Percentiles rank a stretch among this genome's conserved stretches.
Evolutionary conservation across 2,888 invertebrate genomes (phyloP).

Genomic region (Phalangium opilio): DNA sequence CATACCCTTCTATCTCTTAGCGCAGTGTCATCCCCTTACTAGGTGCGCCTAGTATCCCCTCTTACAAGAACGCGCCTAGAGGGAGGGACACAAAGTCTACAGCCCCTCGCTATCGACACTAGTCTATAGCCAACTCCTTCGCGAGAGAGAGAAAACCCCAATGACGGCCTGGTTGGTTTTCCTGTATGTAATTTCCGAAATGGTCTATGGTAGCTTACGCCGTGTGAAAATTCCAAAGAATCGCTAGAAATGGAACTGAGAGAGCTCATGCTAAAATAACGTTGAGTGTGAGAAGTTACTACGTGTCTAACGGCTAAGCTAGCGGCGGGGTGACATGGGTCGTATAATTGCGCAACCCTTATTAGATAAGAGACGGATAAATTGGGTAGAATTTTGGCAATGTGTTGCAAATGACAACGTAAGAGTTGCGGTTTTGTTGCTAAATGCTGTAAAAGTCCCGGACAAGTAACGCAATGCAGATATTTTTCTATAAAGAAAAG

Average conservation of each 20-base stretch:
- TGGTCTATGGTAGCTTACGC: no score
- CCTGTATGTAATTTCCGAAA: no score
- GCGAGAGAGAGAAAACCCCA: no score
- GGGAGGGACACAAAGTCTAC: no score
- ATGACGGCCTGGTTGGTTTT: no score
- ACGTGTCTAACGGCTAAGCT: conserved; percentile 12
- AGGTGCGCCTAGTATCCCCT: no score
- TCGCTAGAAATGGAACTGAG: conserved; percentile 11
- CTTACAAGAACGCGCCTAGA: no score
- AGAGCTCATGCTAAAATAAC: conserved; percentile 12
- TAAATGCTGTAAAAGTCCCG: conserved; percentile 27
- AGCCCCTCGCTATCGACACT: no score
- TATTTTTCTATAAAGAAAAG: conserved; percentile 21
- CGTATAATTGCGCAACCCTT: conserved; percentile 41
- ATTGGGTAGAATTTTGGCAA: conserved; percentile 25
- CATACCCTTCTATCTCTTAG: no score
- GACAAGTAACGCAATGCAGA: conserved; percentile 28
- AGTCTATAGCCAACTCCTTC: no score
- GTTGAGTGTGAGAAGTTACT: not conserved
- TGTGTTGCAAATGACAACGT: conserved; percentile 25
- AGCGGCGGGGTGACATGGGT: conserved; percentile 43
- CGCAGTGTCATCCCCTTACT: no score
- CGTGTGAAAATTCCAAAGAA: conserved; percentile 6
- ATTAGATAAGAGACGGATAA: conserved; percentile 23
- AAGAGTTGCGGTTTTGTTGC: conserved; percentile 28